Conservation (phyloP, 2,113 vertebrate genomes). For the Pseudorectes ferrugineus region DNA sequence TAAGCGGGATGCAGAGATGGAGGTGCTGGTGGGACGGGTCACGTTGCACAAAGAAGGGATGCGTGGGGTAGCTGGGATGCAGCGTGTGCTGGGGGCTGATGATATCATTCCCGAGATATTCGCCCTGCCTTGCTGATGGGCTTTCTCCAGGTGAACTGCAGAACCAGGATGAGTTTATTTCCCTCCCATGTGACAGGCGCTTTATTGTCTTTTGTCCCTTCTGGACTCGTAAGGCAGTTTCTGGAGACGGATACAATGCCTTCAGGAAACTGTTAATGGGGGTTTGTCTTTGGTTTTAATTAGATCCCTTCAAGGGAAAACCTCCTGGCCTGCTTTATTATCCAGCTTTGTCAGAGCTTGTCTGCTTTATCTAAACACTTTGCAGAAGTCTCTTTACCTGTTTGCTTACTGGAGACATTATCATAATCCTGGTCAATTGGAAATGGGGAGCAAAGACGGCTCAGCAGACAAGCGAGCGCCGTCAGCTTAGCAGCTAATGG, state of each 20-base stretch:
- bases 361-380: conserved; percentile 68
- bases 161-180: neutral
- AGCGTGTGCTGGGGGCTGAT: rapidly evolving
- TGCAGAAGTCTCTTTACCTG: conserved; percentile 57
- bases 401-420: conserved; percentile 56
- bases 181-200: neutral
- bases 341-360: conserved; percentile 65
- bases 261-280: conserved; percentile 57
- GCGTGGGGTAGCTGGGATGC: rapidly evolving
- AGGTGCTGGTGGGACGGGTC: neutral
- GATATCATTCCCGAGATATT: rapidly evolving
- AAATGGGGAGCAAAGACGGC: neutral
- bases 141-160: neutral
- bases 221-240: neutral
- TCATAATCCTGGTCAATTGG: conserved; percentile 57
- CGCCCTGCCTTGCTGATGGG: neutral
- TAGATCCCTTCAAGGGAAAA: conserved; percentile 65
- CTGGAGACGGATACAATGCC: conserved; percentile 17
- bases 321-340: conserved; percentile 58
- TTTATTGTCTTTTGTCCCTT: conserved; percentile 16
- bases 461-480: neutral
- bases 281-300: conserved; percentile 71
- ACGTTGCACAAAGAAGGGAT: rapidly evolving
- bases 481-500: neutral
- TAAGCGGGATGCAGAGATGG: neutral